Conservation (phyloP, 2,888 invertebrate species). For the Zhengitettix transpicula region DNA sequence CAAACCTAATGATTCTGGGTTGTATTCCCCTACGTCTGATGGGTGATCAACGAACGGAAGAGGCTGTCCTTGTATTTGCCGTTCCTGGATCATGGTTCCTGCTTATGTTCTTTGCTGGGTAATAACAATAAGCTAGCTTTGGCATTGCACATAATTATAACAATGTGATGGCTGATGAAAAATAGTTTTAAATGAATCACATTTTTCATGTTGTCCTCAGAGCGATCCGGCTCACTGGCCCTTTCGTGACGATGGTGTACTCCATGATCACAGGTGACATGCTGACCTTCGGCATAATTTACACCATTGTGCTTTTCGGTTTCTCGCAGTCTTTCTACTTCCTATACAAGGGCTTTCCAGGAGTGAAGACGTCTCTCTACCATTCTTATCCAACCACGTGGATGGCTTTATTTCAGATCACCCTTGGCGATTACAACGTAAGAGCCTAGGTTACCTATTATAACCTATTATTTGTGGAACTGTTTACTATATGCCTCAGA, state of each 20-base stretch:
- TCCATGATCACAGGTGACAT: conserved; percentile 98
- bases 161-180: too few species aligned
- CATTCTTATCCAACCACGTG: conserved; percentile 79
- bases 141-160: background rate
- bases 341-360: conserved; percentile 79
- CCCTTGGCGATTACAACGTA: conserved; percentile 94
- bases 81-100: conserved; percentile 95
- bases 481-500: too few species aligned
- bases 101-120: conserved; percentile 98
- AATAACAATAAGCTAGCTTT: conserved; percentile 17
- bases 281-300: conserved; percentile 96
- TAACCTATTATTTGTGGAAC: too few species aligned
- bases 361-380: conserved; percentile 63
- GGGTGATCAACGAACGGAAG: conserved; percentile 64
- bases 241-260: conserved; percentile 98
- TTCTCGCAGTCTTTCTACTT: conserved; percentile 94
- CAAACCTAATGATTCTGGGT: conserved; percentile 74
- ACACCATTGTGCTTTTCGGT: conserved; percentile 82
- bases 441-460: conserved; percentile 22
- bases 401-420: conserved; percentile 97
- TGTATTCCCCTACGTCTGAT: conserved; percentile 76
- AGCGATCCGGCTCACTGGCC: conserved; percentile 86
- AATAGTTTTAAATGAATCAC: too few species aligned
- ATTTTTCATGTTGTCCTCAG: conserved; percentile 31
- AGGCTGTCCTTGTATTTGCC: conserved; percentile 78